Conservation (phyloP, 2,113 vertebrate species). For the Brachyhypopomus gauderio region DNA sequence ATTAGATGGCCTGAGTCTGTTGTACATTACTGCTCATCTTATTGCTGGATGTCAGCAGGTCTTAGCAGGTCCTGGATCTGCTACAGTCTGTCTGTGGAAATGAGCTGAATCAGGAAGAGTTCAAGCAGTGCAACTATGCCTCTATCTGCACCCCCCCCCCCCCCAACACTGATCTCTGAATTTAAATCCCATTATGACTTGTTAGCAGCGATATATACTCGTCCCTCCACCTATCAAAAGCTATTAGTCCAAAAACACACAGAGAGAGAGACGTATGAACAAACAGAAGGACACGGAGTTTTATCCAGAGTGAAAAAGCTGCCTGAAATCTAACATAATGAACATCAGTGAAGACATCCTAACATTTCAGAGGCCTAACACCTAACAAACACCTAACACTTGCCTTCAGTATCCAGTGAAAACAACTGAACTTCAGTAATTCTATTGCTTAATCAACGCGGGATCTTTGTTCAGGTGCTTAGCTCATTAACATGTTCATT, state of each 20-base stretch:
- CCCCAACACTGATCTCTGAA: neutral
- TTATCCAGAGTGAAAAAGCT: neutral
- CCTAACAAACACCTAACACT: too few relatives aligned
- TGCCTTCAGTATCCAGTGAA: neutral
- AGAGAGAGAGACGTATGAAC: too few relatives aligned
- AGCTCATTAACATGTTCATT: neutral
- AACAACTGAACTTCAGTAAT: neutral
- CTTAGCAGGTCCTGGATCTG: neutral
- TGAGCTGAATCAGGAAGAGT: neutral
- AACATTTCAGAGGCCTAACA: too few relatives aligned
- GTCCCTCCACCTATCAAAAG: too few relatives aligned
- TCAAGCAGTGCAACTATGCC: neutral
- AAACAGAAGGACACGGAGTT: too few relatives aligned
- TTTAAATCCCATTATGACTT: neutral
- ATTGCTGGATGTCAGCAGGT: neutral
- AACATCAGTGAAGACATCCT: neutral
- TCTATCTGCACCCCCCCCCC: too few relatives aligned
- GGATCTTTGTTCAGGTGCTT: too few relatives aligned
- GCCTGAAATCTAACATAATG: neutral
- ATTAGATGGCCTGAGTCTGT: neutral
- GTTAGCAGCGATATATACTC: too few relatives aligned
- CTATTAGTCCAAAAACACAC: too few relatives aligned
- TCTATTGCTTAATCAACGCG: too few relatives aligned
- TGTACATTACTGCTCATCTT: neutral
- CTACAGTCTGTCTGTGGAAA: neutral